phyloP scores from a whole-genome alignment of 2,888 invertebrate genomes.

The Rosalia funebris region DNA sequence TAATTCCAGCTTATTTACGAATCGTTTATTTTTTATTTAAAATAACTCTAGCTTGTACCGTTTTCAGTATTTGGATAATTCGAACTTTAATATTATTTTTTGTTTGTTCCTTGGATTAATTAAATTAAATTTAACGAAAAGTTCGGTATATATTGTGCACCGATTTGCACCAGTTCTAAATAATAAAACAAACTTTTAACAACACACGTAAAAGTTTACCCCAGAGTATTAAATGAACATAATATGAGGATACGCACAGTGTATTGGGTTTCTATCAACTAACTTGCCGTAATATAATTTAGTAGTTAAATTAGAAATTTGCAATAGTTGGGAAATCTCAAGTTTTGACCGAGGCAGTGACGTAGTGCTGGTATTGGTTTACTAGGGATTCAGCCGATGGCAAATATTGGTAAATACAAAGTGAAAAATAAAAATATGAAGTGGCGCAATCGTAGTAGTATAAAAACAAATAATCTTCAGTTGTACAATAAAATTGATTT shows the following conservation, averaged over 20 bases:
- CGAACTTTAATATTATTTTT: no score
- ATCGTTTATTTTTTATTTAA: no score
- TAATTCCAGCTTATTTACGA: no score
- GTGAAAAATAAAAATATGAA: not conserved
- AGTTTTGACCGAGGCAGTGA: slow-evolving; percentile 20
- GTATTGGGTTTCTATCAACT: slow-evolving; percentile 25
- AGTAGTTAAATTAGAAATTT: slow-evolving; percentile 29
- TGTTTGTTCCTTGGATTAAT: no score
- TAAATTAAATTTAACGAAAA: no score
- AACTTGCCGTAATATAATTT: slow-evolving; percentile 23
- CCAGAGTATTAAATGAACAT: slow-evolving; percentile 16
- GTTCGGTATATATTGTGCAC: no score
- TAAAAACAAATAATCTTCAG: not conserved
- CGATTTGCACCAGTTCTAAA: not conserved
- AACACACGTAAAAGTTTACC: slow-evolving; percentile 2
- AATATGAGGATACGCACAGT: slow-evolving; percentile 19
- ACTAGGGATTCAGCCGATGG: not conserved
- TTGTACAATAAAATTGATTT: not conserved
- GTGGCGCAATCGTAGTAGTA: not conserved
- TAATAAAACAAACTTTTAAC: slow-evolving; percentile 11
- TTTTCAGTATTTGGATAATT: no score
- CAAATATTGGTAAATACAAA: not conserved
- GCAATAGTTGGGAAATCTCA: slow-evolving; percentile 24
- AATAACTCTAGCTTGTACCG: no score
- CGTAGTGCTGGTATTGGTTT: not conserved